Percentiles rank a stretch among this genome's conserved stretches.
phyloP scores from a whole-genome alignment of 2,888 invertebrate species.

The Antheraea yamamai region DNA sequence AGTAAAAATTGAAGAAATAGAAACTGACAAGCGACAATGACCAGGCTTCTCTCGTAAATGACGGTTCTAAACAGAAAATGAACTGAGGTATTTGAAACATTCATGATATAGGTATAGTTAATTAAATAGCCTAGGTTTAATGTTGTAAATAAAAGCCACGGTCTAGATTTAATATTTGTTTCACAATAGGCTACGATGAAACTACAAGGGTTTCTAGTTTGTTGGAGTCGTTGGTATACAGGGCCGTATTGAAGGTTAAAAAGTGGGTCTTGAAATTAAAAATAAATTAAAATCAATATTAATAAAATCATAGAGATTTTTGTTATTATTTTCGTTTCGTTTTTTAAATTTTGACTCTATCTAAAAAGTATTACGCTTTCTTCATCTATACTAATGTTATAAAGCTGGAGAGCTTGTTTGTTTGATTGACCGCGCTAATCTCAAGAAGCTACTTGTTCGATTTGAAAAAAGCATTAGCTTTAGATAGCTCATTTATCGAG shows the following conservation, averaged over 20 bases:
- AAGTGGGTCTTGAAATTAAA: not conserved
- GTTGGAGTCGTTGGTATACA: not conserved
- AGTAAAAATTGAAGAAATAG: too few relatives aligned
- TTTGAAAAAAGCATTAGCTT: too few relatives aligned
- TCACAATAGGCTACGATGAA: not conserved
- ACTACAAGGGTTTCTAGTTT: constrained; percentile 3
- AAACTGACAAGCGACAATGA: not conserved
- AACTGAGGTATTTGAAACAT: not conserved
- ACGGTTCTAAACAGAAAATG: not conserved
- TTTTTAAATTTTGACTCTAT: too few relatives aligned
- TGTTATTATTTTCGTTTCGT: too few relatives aligned
- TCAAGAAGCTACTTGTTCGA: too few relatives aligned
- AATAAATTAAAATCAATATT: not conserved
- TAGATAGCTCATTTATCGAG: too few relatives aligned
- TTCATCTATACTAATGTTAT: too few relatives aligned
- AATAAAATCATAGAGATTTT: not conserved
- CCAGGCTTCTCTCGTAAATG: not conserved
- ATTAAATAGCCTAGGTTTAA: not conserved
- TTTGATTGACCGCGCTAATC: too few relatives aligned
- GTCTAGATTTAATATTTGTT: not conserved
- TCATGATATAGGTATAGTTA: not conserved
- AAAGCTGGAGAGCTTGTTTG: too few relatives aligned
- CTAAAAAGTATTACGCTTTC: too few relatives aligned
- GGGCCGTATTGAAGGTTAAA: not conserved
- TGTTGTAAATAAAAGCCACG: not conserved